Evolutionary conservation across 1,140 invertebrate species (phyloP), one percentile per base, ranked within the genome.

Genomic region (Ostrea edulis): DNA sequence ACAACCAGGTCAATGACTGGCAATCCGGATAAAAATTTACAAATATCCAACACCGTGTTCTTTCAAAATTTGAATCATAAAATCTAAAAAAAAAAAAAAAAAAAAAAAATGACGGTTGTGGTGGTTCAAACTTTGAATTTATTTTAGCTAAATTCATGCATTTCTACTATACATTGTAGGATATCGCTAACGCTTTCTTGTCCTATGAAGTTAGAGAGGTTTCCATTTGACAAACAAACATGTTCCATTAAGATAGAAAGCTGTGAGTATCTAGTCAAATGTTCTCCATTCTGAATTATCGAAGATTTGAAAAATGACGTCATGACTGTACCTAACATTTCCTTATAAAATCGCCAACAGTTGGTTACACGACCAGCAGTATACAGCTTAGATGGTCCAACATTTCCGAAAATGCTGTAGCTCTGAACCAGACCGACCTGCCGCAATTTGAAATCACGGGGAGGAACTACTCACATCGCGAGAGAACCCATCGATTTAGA

Each of bases 181-280:
- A 20, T 92, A n/a, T 85, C 90, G 9, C 22, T 92, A 77, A 89
- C 87, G 14, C 77, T 91, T 4, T 87, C 84, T 51, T 99, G 98
- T 95, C 98, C 98, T 5, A 99, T 99, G 98, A 97, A 98, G 92
- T 95, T 99, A 29, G 96, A 97, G 90, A 98, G 98, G 93, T 99
- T 99, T 95, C 98, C 98, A 12, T 98, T 99, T 97, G 98, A 99
- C 95, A 96, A 97, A 44, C 98, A 98, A 94, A 95, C 96, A 0
- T 99, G 98, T 94, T 98, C 98, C 12, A 96, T 99, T 22, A 97
- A 98, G 91, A 96, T 99, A 71, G 98, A 98, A 90, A 98, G 98
- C 93, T 99, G 98, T 98, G 96, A 97, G 97, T 97, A 94, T 52
- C 7, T 25, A 35, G 11, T 8, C 35, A 14, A 0, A 14, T 14